phyloP scores from a whole-genome alignment of 2,113 vertebrate genomes.

The Notothenia coriiceps region DNA sequence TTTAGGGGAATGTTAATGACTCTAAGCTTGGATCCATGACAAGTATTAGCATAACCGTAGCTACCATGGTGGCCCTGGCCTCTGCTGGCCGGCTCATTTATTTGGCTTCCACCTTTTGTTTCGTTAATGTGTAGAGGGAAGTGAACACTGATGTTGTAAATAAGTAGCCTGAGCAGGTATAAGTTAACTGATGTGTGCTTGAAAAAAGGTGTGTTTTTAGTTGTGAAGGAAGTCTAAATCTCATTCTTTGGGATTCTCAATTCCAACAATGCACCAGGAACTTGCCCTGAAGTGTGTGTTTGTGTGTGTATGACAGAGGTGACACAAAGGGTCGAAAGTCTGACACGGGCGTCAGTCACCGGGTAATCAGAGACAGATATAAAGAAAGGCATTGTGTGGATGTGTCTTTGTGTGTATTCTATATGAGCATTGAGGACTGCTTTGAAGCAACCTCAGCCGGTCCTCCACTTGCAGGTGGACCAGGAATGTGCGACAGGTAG shows the following conservation, averaged over 20 bases:
- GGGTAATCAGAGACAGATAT: constrained; percentile 58
- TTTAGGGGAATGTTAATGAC: constrained; percentile 70
- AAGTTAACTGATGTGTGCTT: constrained; percentile 1
- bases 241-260: constrained; percentile 10
- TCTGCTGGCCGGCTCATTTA: constrained; percentile 16
- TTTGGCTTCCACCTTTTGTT: constrained; percentile 37
- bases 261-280: constrained; percentile 26
- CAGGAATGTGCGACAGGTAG: constrained; percentile 54
- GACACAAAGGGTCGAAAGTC: constrained; percentile 33
- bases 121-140: constrained; percentile 22
- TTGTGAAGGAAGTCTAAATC: not conserved
- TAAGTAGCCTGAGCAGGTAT: constrained; percentile 39
- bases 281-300: constrained; percentile 14
- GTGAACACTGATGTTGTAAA: constrained; percentile 36
- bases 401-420: constrained; percentile 29
- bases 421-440: constrained; percentile 3
- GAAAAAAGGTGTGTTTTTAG: not conserved
- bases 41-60: constrained; percentile 43
- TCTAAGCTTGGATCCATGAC: constrained; percentile 60
- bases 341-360: constrained; percentile 42
- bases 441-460: constrained; percentile 22
- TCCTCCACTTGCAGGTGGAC: constrained; percentile 45
- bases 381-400: constrained; percentile 43
- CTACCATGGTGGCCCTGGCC: constrained; percentile 18
- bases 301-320: constrained; percentile 6